Base-by-base conservation (phyloP, 2,888 invertebrate genomes). In the Sphaerophoria rueppellii region DNA sequence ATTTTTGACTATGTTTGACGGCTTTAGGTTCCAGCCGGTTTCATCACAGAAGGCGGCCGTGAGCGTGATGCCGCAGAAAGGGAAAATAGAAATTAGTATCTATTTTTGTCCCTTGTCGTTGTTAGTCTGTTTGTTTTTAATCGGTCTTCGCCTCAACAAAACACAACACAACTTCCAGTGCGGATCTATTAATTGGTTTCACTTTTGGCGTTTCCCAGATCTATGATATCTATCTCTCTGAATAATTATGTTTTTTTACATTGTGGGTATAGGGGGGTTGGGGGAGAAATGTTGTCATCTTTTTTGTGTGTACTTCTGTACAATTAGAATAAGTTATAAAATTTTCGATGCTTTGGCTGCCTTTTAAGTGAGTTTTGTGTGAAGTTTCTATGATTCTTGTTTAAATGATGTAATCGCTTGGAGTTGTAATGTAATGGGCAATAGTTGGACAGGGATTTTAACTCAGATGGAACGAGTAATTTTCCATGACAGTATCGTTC, bases 261-360 rank as follows among this genome's bases (percentile, higher is more conserved):
- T 14, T 37, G 11, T 16, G 2, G 6, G 6, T 0, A 11, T 16
- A 37, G 14, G 16, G 12, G 48, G 50, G 4, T 50, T 50, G 50
- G 16, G 24, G 24, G 24, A 24, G 6, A 60, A 40, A 60, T 43
- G 43, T 12, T 60, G 40, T 60, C 24, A 43, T 57, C 57, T n/a
- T 16, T 37, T 37, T 52, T 58, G 6, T 57, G 37, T 57, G 57
- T 55, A 55, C 34, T 55, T 55, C 9, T 43, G 43, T 43, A 58
- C 58, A 58, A 58, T 58, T 58, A 58, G 58, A 58, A 58, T 58
- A 40, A 58, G 40, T 40, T 58, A 58, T 58, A 37, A 40, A 40
- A 37, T 60, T 60, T 43, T 60, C 2, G 16, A 5, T 6, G 43
- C 4, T 60, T 43, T 60, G 6, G 16, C 5, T 6, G 43, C 4